Evolutionary conservation across 2,113 vertebrate genomes (phyloP), one percentile per base, ranked within the genome.

Genomic region (Jaculus jaculus): DNA sequence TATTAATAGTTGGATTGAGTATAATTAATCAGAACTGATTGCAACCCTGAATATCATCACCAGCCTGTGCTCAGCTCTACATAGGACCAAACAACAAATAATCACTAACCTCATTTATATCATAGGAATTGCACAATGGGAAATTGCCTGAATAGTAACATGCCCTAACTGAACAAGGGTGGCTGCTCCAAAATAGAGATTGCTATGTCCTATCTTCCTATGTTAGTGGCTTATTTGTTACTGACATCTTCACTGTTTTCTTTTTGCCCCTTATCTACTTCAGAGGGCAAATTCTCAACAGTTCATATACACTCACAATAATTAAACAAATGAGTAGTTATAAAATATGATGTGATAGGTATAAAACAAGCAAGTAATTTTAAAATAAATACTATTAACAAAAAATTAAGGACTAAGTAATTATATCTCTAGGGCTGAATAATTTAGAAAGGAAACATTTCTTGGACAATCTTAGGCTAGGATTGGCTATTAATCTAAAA

Each of bases 261-360:
- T 26, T 75, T 75, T 32, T 68, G 28, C 12, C 8, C 26, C 11
- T 68, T 32, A 7, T 32, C 1, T 68, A 28, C 66, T 28, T 28
- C 28, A 32, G 8, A 68, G 26, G 7, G 21, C 30, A 23, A 66
- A 66, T 30, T 66, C 26, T 66, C 65, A 68, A 7, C 66, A 68
- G 30, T 28, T 30, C 28, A 32, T 13, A 7, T 11, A 68, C 28
- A 68, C 21, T 26, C 63, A 54, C 63, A 65, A 65, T 65, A 65
- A 65, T 65, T 65, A 83, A 75, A 75, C 6, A 87, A 86, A 82
- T 51, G 84, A 92, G 84, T 68, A 89, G 77, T 26, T 69, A 30
- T 71, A 87, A 73, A 72, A 75, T 71, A 88, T 72, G 85, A 68
- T 68, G 18, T 74, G 37, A n/a, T 61, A 69, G 58, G 18, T 71